Conservation (phyloP, 2,113 vertebrate genomes). For the Machaerirhynchus nigripectus region DNA sequence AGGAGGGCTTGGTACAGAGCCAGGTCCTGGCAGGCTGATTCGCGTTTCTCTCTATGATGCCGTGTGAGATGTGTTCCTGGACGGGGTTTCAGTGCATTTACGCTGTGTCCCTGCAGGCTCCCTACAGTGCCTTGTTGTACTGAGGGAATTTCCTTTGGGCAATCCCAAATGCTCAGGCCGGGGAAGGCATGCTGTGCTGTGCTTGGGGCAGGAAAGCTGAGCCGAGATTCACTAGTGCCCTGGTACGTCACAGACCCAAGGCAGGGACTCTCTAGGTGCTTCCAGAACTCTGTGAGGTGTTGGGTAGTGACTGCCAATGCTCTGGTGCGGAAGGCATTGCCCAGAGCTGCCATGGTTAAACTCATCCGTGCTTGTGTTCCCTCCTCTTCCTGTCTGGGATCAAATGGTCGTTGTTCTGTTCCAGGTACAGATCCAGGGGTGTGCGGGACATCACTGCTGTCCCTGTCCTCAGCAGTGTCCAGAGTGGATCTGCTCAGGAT, state of each 20-base stretch:
- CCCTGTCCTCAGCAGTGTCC: background rate
- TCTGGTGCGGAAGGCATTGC: background rate
- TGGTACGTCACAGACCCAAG: background rate
- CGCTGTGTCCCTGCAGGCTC: background rate
- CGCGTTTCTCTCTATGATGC: background rate
- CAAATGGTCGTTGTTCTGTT: background rate
- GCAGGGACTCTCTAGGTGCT: background rate
- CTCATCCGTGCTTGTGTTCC: background rate
- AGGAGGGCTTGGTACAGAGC: background rate
- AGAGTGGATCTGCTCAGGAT: background rate
- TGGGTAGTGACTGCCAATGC: background rate
- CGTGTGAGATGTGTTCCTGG: background rate
- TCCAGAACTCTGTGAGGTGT: background rate
- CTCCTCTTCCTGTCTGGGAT: background rate
- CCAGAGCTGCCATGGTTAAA: background rate
- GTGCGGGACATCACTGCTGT: background rate
- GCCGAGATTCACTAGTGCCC: background rate
- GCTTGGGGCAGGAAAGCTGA: background rate
- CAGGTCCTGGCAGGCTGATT: background rate
- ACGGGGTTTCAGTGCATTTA: background rate
- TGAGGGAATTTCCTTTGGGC: background rate
- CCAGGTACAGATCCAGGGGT: background rate
- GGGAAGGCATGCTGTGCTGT: background rate
- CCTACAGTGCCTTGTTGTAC: background rate
- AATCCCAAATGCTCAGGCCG: background rate